Evolutionary conservation across 1,140 invertebrate genomes (phyloP), one percentile per base, ranked within the genome.

Genomic region (Euura saliciscinereae): DNA sequence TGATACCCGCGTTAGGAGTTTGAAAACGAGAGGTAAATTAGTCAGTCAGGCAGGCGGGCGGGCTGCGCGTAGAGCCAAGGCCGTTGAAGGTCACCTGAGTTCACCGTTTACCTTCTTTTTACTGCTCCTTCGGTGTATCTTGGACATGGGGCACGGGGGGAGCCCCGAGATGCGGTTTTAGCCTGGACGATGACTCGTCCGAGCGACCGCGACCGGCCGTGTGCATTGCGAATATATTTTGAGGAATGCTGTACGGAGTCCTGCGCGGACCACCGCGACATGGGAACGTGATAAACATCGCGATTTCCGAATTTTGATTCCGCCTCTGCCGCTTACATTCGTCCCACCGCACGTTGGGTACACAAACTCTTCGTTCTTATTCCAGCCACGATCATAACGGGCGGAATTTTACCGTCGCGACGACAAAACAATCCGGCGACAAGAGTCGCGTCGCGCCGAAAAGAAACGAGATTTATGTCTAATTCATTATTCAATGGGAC

Each of bases 11-110:
- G 66, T 11, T 67, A 13, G 66, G 43, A 67, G 11, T 43, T 67
- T 68, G 72, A 69, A 74, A 72, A 76, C 73, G 77, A 78, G 76
- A 76, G 75, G 77, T 74, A 78, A 78, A 78, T 76, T 68, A 74
- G 75, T 74, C 51, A 73, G 28, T 28, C 28, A 28, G 28, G 28
- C 28, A 28, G 51, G 59, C 71, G 65, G 13, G 71, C 71, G 46
- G 43, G 51, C 43, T 65, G 66, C 66, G 28, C 66, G 43, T 73
- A 76, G 74, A 74, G 71, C 68, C 75, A 78, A 78, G 77, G 77
- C 77, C 75, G 77, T 73, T 76, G 75, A 78, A 78, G 77, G 77
- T 78, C 77, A 77, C 64, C 44, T 69, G 71, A 69, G 51, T 59
- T 59, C 51, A 59, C 28, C 51, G 51, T 11, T 59, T 59, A 59